Conservation (phyloP, 2,797 vertebrate genomes). For the Brotogeris chrysoptera region DNA sequence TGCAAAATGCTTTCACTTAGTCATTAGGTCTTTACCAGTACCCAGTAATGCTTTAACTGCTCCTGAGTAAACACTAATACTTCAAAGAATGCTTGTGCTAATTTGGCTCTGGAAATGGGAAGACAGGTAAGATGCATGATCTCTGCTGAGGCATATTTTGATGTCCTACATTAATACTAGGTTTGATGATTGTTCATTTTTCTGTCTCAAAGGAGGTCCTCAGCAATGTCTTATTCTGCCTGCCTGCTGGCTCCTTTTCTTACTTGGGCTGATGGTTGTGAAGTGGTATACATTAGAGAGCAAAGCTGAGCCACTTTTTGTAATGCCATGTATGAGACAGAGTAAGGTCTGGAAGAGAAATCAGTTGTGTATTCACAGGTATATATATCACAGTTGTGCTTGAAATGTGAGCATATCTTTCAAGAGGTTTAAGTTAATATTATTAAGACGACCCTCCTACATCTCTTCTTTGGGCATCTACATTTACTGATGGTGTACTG, state of each 20-base stretch:
- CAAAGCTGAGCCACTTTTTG: neutral
- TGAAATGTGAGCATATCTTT: neutral
- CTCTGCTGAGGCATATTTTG: slow-evolving; percentile 12
- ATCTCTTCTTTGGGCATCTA: neutral
- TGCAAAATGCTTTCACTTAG: neutral
- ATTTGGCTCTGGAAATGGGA: slow-evolving; percentile 33
- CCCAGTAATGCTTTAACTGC: neutral
- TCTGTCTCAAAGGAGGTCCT: neutral
- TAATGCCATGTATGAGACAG: neutral
- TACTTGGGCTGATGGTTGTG: neutral
- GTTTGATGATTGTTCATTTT: neutral
- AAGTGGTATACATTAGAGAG: neutral
- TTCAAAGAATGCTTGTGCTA: slow-evolving; percentile 32
- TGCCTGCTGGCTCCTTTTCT: neutral
- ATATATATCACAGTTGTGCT: neutral
- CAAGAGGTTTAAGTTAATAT: neutral
- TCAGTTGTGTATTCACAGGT: neutral
- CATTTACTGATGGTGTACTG: neutral
- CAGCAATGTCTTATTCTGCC: neutral
- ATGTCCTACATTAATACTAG: neutral
- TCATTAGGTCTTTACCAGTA: slow-evolving; percentile 5
- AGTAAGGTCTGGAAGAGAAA: neutral
- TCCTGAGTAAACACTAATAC: neutral
- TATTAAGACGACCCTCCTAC: neutral
- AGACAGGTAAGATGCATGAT: neutral